Percentiles rank a stretch among this genome's conserved stretches.
Evolutionary conservation across 2,888 invertebrate genomes (phyloP).

Genomic region (Morpho deidamia): DNA sequence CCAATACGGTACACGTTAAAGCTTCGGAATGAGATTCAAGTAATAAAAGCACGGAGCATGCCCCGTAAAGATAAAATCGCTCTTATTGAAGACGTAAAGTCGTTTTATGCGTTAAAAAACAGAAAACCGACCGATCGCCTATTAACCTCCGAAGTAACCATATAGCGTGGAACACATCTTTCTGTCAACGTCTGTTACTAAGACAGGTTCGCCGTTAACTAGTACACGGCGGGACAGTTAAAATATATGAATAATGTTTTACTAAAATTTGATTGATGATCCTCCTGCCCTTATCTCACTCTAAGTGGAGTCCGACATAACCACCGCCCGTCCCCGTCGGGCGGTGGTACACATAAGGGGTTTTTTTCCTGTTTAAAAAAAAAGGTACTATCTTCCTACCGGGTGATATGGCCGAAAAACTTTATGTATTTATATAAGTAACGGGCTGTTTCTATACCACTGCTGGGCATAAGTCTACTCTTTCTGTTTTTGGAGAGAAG

Average conservation of each 20-base stretch:
- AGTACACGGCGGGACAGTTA: not conserved
- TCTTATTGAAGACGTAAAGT: conserved; percentile 3
- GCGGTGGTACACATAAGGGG: too few species aligned
- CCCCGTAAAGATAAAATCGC: conserved; percentile 7
- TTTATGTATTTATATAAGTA: too few species aligned
- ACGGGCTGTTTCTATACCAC: too few species aligned
- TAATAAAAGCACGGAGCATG: conserved; percentile 1
- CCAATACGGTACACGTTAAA: not conserved
- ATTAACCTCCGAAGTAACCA: conserved; percentile 16
- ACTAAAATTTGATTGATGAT: too few species aligned
- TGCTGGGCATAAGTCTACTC: too few species aligned
- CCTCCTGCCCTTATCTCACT: too few species aligned
- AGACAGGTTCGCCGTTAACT: conserved; percentile 4
- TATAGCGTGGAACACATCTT: conserved; percentile 13
- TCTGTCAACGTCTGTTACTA: conserved; percentile 17
- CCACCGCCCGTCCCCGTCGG: too few species aligned
- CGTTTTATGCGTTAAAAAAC: conserved; percentile 11
- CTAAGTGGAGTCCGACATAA: too few species aligned
- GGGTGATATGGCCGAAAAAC: too few species aligned
- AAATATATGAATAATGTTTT: not conserved
- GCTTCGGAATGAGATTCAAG: conserved; percentile 4
- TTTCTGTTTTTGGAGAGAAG: too few species aligned
- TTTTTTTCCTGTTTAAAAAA: too few species aligned
- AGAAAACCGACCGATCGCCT: conserved; percentile 15
- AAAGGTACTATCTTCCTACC: too few species aligned